Base-by-base conservation (phyloP, 2,888 invertebrate species). In the Ligdia adustata region DNA sequence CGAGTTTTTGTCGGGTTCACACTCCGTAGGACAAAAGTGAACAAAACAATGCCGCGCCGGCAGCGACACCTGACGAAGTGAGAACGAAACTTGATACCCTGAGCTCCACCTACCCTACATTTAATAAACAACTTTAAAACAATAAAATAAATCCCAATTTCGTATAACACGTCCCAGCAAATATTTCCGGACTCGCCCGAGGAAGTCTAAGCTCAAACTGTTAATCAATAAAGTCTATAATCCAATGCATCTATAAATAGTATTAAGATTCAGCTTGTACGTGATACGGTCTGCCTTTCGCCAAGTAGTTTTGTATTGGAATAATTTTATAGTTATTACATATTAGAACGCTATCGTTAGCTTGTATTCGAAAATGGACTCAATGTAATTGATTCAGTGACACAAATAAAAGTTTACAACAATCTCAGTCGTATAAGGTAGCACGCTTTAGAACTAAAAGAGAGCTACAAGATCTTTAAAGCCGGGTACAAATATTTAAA, bases 281-380 rank as follows among this genome's bases (percentile, higher is more conserved):
- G 80, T 82, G 85, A 86, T 85, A 86, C 71, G 79, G 82, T 79
- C 82, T 81, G 72, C 81, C 82, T 85, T 86, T 88, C 82, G 82
- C 83, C 80, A 75, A 79, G 84, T 83, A 81, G 82, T 85, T 85
- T 80, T 77, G 82, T 86, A 81, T 83, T 83, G 83, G 79, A 84
- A 86, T 85, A 82, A 86, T 86, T 86, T 88, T 83, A 85, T 86
- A 86, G 84, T 87, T 86, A 84, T 86, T 88, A 83, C 82, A 80
- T 77, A 83, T 85, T 82, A 82, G 77, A 80, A 75, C 72, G 72
- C 71, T 79, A 79, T 78, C 69, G 66, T 62, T 67, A 62, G 61
- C 62, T 62, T 46, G 33, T 52, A 44, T 54, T 55, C 22, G 49
- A 50, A 57, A 57, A 51, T 56, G 44, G 47, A 53, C 47, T 27